A percentile compares a stretch with the other conserved stretches of the same genome.
Conservation (phyloP, 2,113 vertebrate genomes). For the Picathartes gymnocephalus region DNA sequence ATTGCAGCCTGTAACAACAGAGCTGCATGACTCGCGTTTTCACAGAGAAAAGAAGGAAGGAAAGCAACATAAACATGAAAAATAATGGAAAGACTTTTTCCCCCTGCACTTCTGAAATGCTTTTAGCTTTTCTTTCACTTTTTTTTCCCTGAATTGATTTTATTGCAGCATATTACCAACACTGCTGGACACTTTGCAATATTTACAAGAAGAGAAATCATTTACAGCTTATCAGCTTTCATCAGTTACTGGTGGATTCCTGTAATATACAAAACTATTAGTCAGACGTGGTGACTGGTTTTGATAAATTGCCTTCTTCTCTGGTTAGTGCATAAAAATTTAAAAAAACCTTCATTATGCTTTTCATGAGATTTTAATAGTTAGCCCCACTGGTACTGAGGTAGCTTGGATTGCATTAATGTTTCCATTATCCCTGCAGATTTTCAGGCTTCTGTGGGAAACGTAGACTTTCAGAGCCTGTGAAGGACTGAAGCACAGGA, state of each 20-base stretch:
- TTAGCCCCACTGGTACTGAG: not conserved
- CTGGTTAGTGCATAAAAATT: conserved; percentile 9
- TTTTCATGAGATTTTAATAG: conserved; percentile 57
- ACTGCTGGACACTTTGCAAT: conserved; percentile 3
- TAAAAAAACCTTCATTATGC: conserved; percentile 14
- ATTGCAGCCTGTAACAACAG: not conserved
- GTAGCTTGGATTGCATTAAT: not conserved
- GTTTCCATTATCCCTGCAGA: not conserved
- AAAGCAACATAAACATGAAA: not conserved
- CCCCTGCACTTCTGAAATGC: not conserved
- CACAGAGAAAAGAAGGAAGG: not conserved
- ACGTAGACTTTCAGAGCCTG: not conserved
- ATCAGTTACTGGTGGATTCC: conserved; percentile 13
- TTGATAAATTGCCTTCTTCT: conserved; percentile 49
- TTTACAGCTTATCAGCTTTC: conserved; percentile 40
- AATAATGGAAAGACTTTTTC: not conserved
- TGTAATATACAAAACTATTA: conserved; percentile 45
- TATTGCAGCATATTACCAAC: conserved; percentile 6
- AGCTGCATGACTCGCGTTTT: not conserved
- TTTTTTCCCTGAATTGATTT: not conserved
- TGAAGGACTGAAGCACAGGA: not conserved
- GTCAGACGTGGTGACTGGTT: conserved; percentile 18
- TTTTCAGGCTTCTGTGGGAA: conserved; percentile 3
- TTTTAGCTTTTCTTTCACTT: not conserved
- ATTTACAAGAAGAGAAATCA: conserved; percentile 19